These are phyloP conservation scores for Caranx ignobilis DNA, from an alignment of 2,113 vertebrate genomes.

Conservation along the genomic window DNA sequence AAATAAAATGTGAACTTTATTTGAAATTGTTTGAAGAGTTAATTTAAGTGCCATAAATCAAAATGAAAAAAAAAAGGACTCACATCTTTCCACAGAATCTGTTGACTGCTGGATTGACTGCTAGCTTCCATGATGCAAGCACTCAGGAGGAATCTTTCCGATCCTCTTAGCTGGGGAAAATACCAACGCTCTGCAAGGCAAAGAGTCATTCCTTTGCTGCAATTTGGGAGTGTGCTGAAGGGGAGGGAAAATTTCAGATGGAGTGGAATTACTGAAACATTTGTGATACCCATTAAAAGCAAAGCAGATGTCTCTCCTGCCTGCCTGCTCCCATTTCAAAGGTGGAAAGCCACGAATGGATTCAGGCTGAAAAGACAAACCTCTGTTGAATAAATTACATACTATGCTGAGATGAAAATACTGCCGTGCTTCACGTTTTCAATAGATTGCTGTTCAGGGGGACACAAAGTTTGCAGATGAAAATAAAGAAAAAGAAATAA, in stretches of 20 bases:
- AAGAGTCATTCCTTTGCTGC: constrained; percentile 73
- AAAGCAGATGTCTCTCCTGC: constrained; percentile 75
- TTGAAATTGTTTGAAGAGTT: neutral
- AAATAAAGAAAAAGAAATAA: neutral
- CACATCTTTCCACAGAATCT: constrained; percentile 86
- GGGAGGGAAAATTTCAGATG: constrained; percentile 81
- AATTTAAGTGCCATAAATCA: constrained; percentile 30
- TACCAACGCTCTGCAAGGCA: constrained; percentile 58
- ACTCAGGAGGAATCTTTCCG: constrained; percentile 64
- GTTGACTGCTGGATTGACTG: constrained; percentile 79
- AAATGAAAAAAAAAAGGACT: constrained; percentile 63
- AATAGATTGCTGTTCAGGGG: constrained; percentile 10
- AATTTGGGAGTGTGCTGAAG: constrained; percentile 78
- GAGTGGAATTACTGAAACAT: constrained; percentile 81
- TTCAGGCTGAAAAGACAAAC: constrained; percentile 45
- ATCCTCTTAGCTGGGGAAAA: constrained; percentile 64
- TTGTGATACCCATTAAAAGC: constrained; percentile 76
- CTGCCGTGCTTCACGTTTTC: constrained; percentile 20
- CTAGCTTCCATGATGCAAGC: constrained; percentile 81
- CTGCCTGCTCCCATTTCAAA: constrained; percentile 61
- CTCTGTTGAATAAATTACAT: constrained; percentile 58
- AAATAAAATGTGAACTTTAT: neutral
- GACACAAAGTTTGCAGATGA: constrained; percentile 25
- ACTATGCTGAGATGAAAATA: constrained; percentile 36
- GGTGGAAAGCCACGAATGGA: constrained; percentile 51